phyloP scores from a whole-genome alignment of 2,797 vertebrate species.

The Molossus molossus region DNA sequence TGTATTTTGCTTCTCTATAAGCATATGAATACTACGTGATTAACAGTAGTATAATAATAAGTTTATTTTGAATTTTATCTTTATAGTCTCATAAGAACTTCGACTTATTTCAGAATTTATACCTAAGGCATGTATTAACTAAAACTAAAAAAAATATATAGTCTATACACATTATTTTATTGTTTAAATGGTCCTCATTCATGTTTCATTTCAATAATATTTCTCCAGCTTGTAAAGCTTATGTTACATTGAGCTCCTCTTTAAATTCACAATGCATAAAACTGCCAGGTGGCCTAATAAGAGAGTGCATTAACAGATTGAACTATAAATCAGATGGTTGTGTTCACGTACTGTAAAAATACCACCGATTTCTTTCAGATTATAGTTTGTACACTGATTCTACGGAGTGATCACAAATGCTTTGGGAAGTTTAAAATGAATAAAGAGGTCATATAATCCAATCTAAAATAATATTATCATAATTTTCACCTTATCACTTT shows the following conservation, averaged over 20 bases:
- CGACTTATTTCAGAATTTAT: constrained; percentile 89
- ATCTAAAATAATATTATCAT: constrained; percentile 63
- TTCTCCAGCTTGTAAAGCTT: constrained; percentile 93
- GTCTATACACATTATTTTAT: constrained; percentile 91
- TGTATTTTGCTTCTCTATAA: constrained; percentile 77
- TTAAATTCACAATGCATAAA: constrained; percentile 94
- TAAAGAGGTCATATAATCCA: constrained; percentile 78
- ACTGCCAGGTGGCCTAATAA: constrained; percentile 93
- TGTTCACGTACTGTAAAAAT: constrained; percentile 92
- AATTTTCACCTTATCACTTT: constrained; percentile 70
- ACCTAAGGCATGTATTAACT: constrained; percentile 87
- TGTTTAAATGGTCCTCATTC: constrained; percentile 93
- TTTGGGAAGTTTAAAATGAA: constrained; percentile 85
- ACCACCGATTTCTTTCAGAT: constrained; percentile 89
- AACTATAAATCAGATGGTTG: constrained; percentile 92
- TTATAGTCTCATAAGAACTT: constrained; percentile 84
- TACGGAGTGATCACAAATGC: constrained; percentile 85
- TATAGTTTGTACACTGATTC: constrained; percentile 89
- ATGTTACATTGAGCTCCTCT: constrained; percentile 92
- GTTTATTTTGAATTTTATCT: constrained; percentile 83
- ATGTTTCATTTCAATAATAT: constrained; percentile 94
- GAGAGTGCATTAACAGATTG: constrained; percentile 93
- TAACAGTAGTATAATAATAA: constrained; percentile 80
- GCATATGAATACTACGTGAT: constrained; percentile 77
- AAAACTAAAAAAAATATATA: constrained; percentile 90